Conservation (phyloP, 2,888 invertebrate genomes). For the Plemyria rubiginata region DNA sequence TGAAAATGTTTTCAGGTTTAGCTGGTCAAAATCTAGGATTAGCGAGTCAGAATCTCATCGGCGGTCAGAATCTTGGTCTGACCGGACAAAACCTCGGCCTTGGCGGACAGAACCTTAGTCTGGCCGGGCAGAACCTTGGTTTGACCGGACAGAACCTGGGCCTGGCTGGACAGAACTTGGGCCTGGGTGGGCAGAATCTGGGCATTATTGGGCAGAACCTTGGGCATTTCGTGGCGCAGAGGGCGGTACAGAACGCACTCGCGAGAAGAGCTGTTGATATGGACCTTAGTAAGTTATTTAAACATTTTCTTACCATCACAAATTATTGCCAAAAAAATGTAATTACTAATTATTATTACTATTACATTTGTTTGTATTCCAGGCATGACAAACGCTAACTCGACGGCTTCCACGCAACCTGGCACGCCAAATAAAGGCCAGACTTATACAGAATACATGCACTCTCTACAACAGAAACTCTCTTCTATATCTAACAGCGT, state of each 20-base stretch:
- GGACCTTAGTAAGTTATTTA: constrained; percentile 47
- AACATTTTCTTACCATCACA: too few species aligned
- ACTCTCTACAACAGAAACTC: constrained; percentile 89
- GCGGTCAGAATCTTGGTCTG: constrained; percentile 58
- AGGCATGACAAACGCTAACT: constrained; percentile 73
- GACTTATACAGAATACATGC: constrained; percentile 88
- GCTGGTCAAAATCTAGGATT: constrained; percentile 60
- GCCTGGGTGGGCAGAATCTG: constrained; percentile 62
- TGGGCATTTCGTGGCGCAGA: constrained; percentile 71
- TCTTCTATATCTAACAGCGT: constrained; percentile 85
- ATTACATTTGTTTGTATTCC: constrained; percentile 6
- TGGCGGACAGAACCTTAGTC: constrained; percentile 56
- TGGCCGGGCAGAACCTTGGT: constrained; percentile 58
- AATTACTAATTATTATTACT: too few species aligned
- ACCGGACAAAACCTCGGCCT: constrained; percentile 56
- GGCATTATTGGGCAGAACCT: constrained; percentile 67
- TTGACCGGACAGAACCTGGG: constrained; percentile 56
- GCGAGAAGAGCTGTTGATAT: constrained; percentile 71
- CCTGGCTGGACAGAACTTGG: constrained; percentile 56
- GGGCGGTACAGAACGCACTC: constrained; percentile 76
- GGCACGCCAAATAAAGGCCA: constrained; percentile 88
- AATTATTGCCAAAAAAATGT: too few species aligned
- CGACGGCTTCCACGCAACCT: constrained; percentile 81
- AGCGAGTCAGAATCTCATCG: constrained; percentile 61
- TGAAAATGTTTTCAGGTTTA: constrained; percentile 55